A percentile compares a stretch with the other conserved stretches of the same genome.
phyloP scores from a whole-genome alignment of 2,113 vertebrate species.

The Calypte anna region DNA sequence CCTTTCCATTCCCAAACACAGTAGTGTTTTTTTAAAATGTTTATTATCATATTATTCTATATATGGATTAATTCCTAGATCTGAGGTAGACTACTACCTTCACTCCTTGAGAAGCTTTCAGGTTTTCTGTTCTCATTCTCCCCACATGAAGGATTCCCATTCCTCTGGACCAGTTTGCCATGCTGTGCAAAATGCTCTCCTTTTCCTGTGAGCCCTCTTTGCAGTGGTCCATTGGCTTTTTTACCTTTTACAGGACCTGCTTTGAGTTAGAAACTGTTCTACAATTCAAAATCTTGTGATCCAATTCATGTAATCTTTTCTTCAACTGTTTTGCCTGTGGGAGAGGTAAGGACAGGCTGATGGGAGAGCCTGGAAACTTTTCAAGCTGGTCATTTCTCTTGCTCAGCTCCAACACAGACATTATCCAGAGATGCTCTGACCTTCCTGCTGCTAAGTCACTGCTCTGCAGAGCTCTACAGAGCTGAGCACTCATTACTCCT shows the following conservation, averaged over 20 bases:
- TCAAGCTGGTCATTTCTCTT: background rate
- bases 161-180: background rate
- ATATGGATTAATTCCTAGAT: background rate
- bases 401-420: background rate
- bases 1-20: background rate
- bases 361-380: background rate
- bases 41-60: background rate
- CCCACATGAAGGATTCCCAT: rapidly evolving
- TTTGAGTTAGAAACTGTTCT: background rate
- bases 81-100: background rate
- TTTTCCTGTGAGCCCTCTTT: background rate
- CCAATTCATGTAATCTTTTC: background rate
- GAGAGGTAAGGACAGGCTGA: background rate
- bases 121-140: background rate
- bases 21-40: rapidly evolving
- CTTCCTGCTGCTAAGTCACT: background rate
- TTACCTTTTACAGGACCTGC: background rate
- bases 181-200: rapidly evolving
- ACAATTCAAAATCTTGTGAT: background rate
- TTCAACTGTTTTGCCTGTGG: background rate
- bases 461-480: background rate
- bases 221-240: background rate
- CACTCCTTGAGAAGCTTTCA: background rate
- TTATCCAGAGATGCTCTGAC: background rate
- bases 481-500: background rate